Conservation (phyloP, 2,888 invertebrate genomes). For the Nipponacmea schrenckii region DNA sequence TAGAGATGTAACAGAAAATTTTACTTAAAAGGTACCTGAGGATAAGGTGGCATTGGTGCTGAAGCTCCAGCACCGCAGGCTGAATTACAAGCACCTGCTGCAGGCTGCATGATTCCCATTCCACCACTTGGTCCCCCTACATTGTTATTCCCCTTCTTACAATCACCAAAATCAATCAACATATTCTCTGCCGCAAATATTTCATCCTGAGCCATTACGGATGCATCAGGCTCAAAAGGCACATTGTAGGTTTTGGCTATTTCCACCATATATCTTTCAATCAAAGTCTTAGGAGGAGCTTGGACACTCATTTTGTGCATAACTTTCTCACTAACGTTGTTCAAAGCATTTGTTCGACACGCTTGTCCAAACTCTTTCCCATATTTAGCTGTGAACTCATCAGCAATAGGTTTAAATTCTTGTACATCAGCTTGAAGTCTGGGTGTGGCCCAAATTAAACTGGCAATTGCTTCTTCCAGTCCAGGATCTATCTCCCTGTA, state of each 20-base stretch:
- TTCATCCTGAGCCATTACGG: constrained; percentile 59
- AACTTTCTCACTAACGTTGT: constrained; percentile 88
- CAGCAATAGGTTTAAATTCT: constrained; percentile 82
- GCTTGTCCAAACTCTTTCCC: constrained; percentile 88
- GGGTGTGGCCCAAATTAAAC: constrained; percentile 96
- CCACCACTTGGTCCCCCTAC: constrained; percentile 39
- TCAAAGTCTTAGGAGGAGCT: constrained; percentile 92
- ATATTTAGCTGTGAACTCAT: constrained; percentile 90
- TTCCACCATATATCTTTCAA: constrained; percentile 92
- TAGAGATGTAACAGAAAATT: constrained; percentile 19
- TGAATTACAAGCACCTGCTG: not conserved
- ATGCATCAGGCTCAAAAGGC: constrained; percentile 92
- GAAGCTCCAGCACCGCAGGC: constrained; percentile 7
- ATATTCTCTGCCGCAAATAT: constrained; percentile 54
- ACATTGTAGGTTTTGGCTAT: constrained; percentile 96
- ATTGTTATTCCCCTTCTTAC: constrained; percentile 43
- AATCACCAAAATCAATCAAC: constrained; percentile 56
- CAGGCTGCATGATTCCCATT: constrained; percentile 32
- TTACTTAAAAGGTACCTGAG: constrained; percentile 10
- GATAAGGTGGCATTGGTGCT: constrained; percentile 20
- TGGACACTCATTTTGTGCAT: constrained; percentile 71
- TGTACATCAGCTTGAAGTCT: constrained; percentile 77
- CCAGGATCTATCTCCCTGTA: constrained; percentile 86
- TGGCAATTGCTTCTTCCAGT: constrained; percentile 93
- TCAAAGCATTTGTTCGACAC: constrained; percentile 83